Evolutionary conservation across 2,797 vertebrate species (phyloP), one percentile per base, ranked within the genome.

Genomic region (Trachurus trachurus): DNA sequence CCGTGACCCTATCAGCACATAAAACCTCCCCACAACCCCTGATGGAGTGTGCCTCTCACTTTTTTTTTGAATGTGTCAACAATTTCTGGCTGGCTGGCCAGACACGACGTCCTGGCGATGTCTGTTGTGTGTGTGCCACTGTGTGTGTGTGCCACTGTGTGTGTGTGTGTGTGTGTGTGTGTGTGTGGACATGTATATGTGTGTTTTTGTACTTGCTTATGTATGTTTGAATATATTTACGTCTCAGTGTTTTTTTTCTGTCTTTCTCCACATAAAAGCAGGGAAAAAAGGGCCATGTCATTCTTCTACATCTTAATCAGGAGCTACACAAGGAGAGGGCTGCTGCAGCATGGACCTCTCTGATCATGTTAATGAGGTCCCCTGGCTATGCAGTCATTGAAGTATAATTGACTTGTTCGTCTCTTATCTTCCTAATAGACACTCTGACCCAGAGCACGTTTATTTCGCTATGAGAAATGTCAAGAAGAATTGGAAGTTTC

Each of bases 301-400:
- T 96, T 96, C 95, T 96, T 95, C 94, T 82, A 96, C 95, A 96
- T 95, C 94, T 95, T 98, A 98, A 98, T 98, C 97, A 97, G 96
- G 92, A 93, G 87, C 94, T 97, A 97, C 96, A 96, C 93, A 92
- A 95, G 92, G 93, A 96, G 94, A 96, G 95, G 94, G 94, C 95
- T 90, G 92, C 96, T 92, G 94, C 94, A 94, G 95, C 96, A 93
- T 87, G 93, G 95, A 92, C 95, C 92, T 95, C 95, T 93, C 96
- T 98, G 97, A 98, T 98, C 98, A 96, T 97, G 97, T 97, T 99
- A 99, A 99, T 98, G 97, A 99, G 97, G 96, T 97, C 97, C 97
- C 95, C 97, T 98, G 97, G 97, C 98, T 96, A 96, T 97, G 96
- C 95, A 97, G 97, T 97, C 97, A 98, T 96, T 96, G 97, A 97